These are phyloP conservation scores for Eulemur rufifrons DNA, from an alignment of 2,113 vertebrate genomes.

Conservation along the genomic window DNA sequence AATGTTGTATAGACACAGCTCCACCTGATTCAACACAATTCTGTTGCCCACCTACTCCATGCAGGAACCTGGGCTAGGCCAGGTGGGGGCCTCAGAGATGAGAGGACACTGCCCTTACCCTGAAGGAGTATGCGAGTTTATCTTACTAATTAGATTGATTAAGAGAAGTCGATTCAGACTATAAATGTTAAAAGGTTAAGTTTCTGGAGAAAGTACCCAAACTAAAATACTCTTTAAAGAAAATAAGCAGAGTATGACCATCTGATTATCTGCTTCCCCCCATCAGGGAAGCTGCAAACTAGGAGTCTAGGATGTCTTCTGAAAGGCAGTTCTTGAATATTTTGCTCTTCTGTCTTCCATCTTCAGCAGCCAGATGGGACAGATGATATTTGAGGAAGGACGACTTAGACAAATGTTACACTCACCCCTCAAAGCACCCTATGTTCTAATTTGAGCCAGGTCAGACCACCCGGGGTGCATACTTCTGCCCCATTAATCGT, in stretches of 20 bases:
- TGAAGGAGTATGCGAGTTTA: background rate
- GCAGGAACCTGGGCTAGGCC: background rate
- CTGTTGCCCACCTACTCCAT: background rate
- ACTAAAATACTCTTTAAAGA: background rate
- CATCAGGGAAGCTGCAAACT: background rate
- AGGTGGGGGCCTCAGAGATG: background rate
- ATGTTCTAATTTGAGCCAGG: background rate
- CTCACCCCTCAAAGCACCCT: background rate
- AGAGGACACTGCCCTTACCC: background rate
- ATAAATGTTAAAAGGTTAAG: background rate
- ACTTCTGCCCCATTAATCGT: constrained; percentile 25
- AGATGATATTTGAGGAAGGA: background rate
- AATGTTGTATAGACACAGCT: background rate
- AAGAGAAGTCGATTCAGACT: background rate
- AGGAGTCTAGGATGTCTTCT: background rate
- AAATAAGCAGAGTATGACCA: background rate
- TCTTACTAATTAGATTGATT: background rate
- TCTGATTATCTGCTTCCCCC: background rate
- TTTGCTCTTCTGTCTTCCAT: background rate
- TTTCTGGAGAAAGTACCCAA: background rate
- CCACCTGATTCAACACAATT: background rate
- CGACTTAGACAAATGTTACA: background rate
- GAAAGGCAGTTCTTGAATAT: background rate
- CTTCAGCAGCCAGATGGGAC: background rate
- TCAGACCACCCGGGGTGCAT: background rate